Evolutionary conservation across 1,140 invertebrate species (phyloP).

Genomic region (Zaprionus inermis): DNA sequence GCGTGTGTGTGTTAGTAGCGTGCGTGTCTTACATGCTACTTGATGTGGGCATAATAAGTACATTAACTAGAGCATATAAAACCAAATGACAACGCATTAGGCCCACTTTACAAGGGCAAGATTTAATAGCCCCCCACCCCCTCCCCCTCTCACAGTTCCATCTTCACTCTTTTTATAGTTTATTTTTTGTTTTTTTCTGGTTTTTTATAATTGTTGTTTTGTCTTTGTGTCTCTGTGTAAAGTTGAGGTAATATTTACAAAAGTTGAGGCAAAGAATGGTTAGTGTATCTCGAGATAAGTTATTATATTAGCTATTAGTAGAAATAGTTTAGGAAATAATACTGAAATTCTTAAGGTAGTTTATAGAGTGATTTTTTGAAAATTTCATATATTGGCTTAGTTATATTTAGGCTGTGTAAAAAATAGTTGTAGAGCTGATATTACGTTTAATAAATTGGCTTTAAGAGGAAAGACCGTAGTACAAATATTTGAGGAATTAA

Average conservation of each 20-base stretch:
- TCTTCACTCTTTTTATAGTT: conserved; percentile 13
- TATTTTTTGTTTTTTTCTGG: neutral
- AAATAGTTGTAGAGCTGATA: neutral
- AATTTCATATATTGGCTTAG: neutral
- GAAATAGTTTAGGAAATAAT: neutral
- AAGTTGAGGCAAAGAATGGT: neutral
- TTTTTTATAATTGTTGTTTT: conserved; percentile 1
- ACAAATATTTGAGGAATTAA: no score
- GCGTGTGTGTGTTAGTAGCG: conserved; percentile 27
- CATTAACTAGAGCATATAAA: conserved; percentile 64
- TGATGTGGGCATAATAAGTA: conserved; percentile 58
- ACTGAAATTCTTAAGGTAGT: neutral
- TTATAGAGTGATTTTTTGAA: neutral
- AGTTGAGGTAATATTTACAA: neutral
- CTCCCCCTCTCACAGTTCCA: neutral
- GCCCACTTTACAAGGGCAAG: conserved; percentile 63
- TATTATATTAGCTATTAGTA: neutral
- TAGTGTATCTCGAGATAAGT: neutral
- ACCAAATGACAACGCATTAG: conserved; percentile 64
- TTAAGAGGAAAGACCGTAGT: no score
- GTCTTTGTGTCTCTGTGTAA: neutral
- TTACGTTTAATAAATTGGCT: no score
- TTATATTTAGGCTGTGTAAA: neutral
- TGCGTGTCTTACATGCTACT: conserved; percentile 41
- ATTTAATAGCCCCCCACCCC: conserved; percentile 56